A percentile compares a stretch with the other conserved stretches of the same genome.
Evolutionary conservation across 2,888 invertebrate species (phyloP).

Genomic region (Halictus ligatus): DNA sequence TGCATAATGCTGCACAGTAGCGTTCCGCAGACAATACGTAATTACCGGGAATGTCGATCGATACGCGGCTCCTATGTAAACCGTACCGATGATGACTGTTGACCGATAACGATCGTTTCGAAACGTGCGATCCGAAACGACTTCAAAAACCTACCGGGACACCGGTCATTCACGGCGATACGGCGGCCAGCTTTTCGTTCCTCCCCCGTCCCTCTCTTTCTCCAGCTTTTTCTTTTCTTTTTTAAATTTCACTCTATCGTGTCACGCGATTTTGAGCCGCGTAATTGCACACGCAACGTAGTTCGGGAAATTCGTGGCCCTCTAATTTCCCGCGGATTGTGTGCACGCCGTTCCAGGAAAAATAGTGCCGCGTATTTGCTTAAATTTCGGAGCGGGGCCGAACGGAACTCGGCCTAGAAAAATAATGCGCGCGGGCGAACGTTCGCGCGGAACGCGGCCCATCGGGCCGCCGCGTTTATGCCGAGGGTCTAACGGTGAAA

Average conservation of each 20-base stretch:
- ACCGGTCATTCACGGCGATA: conserved; percentile 47
- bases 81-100: conserved; percentile 67
- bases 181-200: conserved; percentile 12
- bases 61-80: conserved; percentile 64
- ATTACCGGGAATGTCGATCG: conserved; percentile 70
- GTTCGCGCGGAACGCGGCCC: not conserved
- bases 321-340: conserved; percentile 23
- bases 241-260: conserved; percentile 37
- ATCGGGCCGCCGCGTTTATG: not conserved
- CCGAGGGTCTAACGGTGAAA: not conserved
- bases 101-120: conserved; percentile 68
- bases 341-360: not conserved
- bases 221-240: not conserved
- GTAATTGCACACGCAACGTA: conserved; percentile 51
- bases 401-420: not conserved
- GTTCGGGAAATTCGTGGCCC: conserved; percentile 18
- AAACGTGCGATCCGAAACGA: conserved; percentile 58
- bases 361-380: not conserved
- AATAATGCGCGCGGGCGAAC: not conserved
- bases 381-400: not conserved
- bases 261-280: conserved; percentile 50
- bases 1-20: conserved; percentile 38
- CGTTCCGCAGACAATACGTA: conserved; percentile 66
- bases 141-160: conserved; percentile 58
- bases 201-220: not conserved